These are phyloP conservation scores for Tachysurus fulvidraco DNA, from an alignment of 2,113 vertebrate species.

Conservation along the genomic window DNA sequence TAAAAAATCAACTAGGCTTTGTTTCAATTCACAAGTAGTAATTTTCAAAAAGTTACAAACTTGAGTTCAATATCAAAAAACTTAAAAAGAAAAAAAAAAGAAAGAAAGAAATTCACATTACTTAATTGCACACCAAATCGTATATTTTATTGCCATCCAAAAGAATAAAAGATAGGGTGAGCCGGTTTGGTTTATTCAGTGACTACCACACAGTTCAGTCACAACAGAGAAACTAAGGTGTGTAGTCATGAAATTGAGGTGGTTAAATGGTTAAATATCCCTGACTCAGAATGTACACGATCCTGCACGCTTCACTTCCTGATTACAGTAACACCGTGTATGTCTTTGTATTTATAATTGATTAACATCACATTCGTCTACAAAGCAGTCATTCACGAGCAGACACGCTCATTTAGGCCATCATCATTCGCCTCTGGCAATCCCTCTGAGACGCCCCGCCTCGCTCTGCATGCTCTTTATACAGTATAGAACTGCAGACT, in stretches of 20 bases:
- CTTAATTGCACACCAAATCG: neutral
- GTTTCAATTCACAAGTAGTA: too few relatives aligned
- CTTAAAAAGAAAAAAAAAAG: too few relatives aligned
- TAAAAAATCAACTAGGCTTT: too few relatives aligned
- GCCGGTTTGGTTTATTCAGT: neutral
- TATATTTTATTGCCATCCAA: neutral
- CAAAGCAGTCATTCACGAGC: constrained; percentile 61
- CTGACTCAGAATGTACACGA: constrained; percentile 2
- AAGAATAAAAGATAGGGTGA: neutral
- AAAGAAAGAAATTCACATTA: too few relatives aligned
- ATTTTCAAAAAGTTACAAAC: too few relatives aligned
- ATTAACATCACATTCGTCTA: constrained; percentile 56
- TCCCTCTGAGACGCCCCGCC: constrained; percentile 43
- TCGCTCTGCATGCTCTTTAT: constrained; percentile 16
- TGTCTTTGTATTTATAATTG: constrained; percentile 74
- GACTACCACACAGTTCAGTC: neutral
- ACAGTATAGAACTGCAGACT: constrained; percentile 10
- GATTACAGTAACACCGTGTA: constrained; percentile 70
- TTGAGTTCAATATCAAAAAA: too few relatives aligned
- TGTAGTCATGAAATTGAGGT: neutral
- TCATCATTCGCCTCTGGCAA: constrained; percentile 46
- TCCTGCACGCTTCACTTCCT: constrained; percentile 19
- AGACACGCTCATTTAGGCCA: constrained; percentile 54
- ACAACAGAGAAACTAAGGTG: neutral
- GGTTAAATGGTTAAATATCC: neutral